A percentile compares a stretch with the other conserved stretches of the same genome.
These are phyloP conservation scores for Myotis findleyi DNA, from an alignment of 2,797 vertebrate species.

Conservation along the genomic window DNA sequence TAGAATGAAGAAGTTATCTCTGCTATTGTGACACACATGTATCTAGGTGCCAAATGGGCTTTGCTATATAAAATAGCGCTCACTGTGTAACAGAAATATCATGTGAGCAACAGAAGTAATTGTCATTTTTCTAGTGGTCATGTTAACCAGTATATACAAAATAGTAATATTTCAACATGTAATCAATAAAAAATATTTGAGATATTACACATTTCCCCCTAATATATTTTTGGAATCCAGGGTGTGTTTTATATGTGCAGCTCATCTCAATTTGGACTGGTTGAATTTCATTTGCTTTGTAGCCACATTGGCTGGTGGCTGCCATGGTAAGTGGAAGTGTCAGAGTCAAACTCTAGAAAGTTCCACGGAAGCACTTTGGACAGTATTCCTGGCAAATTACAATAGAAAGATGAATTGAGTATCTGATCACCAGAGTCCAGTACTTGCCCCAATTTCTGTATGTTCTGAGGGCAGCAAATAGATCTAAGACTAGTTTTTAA, in stretches of 20 bases:
- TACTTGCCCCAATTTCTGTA: not conserved
- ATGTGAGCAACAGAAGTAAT: not conserved
- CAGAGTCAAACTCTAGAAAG: not conserved
- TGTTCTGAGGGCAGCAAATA: not conserved
- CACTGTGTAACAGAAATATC: not conserved
- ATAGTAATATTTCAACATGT: not conserved
- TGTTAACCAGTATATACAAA: not conserved
- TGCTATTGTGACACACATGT: not conserved
- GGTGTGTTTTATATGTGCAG: not conserved
- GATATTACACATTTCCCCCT: not conserved
- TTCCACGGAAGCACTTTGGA: not conserved
- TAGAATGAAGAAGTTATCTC: not conserved
- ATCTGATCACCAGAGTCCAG: not conserved
- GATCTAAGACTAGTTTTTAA: not conserved
- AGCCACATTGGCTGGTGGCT: not conserved
- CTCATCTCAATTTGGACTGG: not conserved
- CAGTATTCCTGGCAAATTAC: not conserved
- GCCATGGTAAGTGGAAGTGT: not conserved
- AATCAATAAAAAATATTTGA: not conserved
- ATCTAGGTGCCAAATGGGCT: not conserved
- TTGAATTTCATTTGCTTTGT: not conserved
- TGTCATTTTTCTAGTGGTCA: not conserved
- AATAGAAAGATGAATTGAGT: not conserved
- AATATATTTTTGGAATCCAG: not conserved
- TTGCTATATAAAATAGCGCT: not conserved